Base-by-base conservation (phyloP, 2,113 vertebrate genomes). In the Passer montanus region DNA sequence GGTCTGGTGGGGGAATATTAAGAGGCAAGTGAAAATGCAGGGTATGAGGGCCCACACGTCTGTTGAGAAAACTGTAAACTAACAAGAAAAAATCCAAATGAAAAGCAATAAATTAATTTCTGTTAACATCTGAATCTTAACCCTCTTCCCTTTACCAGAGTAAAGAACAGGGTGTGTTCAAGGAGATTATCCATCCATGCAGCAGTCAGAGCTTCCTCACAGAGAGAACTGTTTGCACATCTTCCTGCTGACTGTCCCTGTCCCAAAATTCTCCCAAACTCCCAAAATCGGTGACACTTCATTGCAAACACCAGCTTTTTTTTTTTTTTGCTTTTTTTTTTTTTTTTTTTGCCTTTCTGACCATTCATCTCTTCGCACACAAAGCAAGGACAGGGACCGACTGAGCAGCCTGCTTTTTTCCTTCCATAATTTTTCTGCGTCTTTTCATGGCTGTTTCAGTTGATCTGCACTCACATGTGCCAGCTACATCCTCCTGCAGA, bases 381-480 rank as follows among this genome's bases (percentile, higher is more conserved):
- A 81, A 30, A 83, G 20, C 37, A 83, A 84, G 56, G 31, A 47
- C 47, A 55, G 16, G 19, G 27, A 70, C 19, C 10, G 22, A 18
- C n/a, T 21, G 15, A 46, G 16, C 2, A 59, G 43, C 20, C 39
- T 47, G 33, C 15, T 15, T 72, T 78, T 63, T 63, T 74, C 23
- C 47, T 67, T 69, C 41, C 79, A 37, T 21, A 21, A 24, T 58
- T 89, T 84, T 21, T 15, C 74, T 17, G 18, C 31, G 56, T 44
- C 24, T 83, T 52, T 73, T n/a, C 15, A 7, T 21, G 68, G 24
- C 46, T 55, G 18, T 23, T 90, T 35, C 50, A 47, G 55, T 7
- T 28, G 28, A 70, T 50, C 39, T 75, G n/a, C 0, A 0, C 39
- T 63, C 59, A 74, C 1, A 0, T 5, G 46, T 6, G 1, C 76